Percentiles rank a stretch among this genome's conserved stretches.
Conservation (phyloP, 2,888 invertebrate species). For the Lithophane ornitopus region DNA sequence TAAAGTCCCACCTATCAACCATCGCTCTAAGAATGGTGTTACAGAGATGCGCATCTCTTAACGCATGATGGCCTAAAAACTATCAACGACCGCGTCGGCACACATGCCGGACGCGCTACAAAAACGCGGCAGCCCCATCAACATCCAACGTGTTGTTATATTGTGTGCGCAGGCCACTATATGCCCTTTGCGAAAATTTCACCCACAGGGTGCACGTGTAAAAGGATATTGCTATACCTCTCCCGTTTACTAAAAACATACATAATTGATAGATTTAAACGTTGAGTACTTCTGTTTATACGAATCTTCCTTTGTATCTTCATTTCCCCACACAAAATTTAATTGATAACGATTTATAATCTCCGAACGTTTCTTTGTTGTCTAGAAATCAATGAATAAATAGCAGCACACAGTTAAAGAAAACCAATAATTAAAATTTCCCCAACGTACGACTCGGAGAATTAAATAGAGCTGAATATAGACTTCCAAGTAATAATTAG, state of each 20-base stretch:
- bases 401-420: constrained; percentile 23
- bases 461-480: constrained; percentile 77
- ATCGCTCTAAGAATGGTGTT: too few species aligned
- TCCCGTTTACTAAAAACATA: not conserved
- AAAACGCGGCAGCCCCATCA: too few species aligned
- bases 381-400: constrained; percentile 39
- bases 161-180: too few species aligned
- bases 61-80: too few species aligned
- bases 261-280: not conserved
- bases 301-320: not conserved
- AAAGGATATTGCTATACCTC: not conserved
- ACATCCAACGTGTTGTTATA: too few species aligned
- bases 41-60: too few species aligned
- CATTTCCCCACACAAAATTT: not conserved
- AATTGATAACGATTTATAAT: not conserved
- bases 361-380: constrained; percentile 9
- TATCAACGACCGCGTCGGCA: too few species aligned
- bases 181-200: too few species aligned
- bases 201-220: too few species aligned
- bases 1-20: too few species aligned
- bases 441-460: constrained; percentile 60
- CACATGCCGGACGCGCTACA: too few species aligned
- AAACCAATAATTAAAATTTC: constrained; percentile 60
- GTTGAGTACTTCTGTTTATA: not conserved
- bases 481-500: constrained; percentile 83